Evolutionary conservation across 2,888 invertebrate species (phyloP).

Genomic region (Diogma glabrata): DNA sequence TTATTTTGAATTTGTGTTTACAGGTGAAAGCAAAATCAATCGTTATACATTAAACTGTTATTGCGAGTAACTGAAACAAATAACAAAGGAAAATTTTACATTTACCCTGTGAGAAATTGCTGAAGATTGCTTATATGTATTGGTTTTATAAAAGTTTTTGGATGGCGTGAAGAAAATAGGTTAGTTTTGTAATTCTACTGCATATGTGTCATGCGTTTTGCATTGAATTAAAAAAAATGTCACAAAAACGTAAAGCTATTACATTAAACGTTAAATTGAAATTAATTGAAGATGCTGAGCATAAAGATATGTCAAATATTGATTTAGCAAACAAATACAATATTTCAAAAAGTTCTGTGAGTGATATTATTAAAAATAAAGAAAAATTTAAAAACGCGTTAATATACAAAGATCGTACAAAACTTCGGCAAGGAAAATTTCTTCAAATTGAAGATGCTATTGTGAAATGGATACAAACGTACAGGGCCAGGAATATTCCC

Average conservation of each 20-base stretch:
- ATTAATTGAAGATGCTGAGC: background rate
- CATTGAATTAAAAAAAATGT: too few species aligned
- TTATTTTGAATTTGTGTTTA: too few species aligned
- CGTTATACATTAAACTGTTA: too few species aligned
- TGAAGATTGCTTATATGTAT: too few species aligned
- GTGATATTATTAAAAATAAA: background rate
- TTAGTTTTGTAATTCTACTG: too few species aligned
- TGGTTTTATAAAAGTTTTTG: too few species aligned
- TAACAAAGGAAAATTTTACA: too few species aligned
- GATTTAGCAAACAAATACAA: background rate
- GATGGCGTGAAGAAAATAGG: too few species aligned
- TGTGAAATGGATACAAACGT: background rate
- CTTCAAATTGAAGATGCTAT: background rate
- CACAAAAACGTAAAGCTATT: constrained; percentile 1
- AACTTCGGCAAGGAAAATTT: background rate
- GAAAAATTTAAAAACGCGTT: background rate
- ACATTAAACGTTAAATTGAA: background rate
- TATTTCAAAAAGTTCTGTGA: background rate
- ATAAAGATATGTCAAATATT: background rate
- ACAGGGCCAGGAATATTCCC: background rate
- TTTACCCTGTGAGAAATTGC: too few species aligned
- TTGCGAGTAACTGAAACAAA: too few species aligned
- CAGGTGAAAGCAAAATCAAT: too few species aligned
- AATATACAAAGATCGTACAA: background rate
- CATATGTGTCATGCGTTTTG: too few species aligned